phyloP scores from a whole-genome alignment of 2,888 invertebrate genomes.

The Spodoptera exigua region DNA sequence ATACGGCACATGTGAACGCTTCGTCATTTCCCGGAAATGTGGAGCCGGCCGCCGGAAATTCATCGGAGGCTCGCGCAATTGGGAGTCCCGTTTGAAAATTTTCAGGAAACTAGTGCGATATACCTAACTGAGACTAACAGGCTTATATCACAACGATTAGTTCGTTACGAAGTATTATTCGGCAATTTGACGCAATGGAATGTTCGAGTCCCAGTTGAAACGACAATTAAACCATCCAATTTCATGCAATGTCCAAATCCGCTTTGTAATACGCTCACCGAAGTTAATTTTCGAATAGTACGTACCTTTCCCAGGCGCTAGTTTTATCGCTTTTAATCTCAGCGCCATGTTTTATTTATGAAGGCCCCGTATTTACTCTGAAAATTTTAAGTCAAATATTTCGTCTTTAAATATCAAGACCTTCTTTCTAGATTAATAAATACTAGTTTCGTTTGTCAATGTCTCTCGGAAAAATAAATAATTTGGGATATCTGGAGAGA shows the following conservation, averaged over 20 bases:
- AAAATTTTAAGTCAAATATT: conserved; percentile 42
- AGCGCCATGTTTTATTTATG: conserved; percentile 46
- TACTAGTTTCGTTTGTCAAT: conserved; percentile 1
- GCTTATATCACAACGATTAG: conserved; percentile 38
- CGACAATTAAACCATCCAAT: conserved; percentile 44
- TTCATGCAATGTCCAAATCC: conserved; percentile 36
- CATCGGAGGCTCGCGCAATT: conserved; percentile 77
- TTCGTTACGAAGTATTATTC: conserved; percentile 33
- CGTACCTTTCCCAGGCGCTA: conserved; percentile 38
- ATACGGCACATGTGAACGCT: conserved; percentile 66
- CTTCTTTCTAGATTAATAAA: conserved; percentile 18
- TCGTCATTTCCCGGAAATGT: conserved; percentile 80
- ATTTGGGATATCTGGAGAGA: conserved; percentile 3
- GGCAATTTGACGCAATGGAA: conserved; percentile 21
- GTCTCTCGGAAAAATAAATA: neutral
- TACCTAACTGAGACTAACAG: conserved; percentile 53
- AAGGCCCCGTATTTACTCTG: conserved; percentile 23
- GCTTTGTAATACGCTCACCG: conserved; percentile 21
- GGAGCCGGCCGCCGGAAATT: conserved; percentile 79
- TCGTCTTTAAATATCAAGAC: conserved; percentile 31
- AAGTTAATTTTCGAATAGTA: conserved; percentile 45
- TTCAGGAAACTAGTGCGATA: conserved; percentile 73
- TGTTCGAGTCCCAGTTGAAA: conserved; percentile 30
- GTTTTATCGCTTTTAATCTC: conserved; percentile 57
- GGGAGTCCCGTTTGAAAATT: conserved; percentile 73